Evolutionary conservation across 2,888 invertebrate species (phyloP), one percentile per base, ranked within the genome.

Genomic region (Orthonychiurus folsomi): DNA sequence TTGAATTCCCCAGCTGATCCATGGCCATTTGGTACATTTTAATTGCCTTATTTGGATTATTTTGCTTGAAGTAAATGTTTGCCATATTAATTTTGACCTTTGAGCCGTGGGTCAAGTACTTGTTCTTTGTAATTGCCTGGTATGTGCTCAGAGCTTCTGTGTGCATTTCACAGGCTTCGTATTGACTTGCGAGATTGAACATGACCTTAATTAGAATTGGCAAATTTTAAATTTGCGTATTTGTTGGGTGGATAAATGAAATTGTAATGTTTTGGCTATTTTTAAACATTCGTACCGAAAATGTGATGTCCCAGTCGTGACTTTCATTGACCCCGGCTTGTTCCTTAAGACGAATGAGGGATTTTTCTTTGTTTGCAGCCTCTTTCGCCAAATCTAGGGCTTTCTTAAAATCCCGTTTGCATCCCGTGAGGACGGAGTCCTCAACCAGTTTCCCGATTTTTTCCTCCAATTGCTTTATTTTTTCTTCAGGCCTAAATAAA

Each of bases 11-110:
- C 2, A 84, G 79, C 78, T 97, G 97, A 79, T 99, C 99, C 68
- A 99, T 81, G 0, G 97, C 96, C 97, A 97, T 99, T 73, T 96
- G 84, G 76, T 95, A 99, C 82, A 94, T 86, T 80, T 99, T 99
- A 63, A 99, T 85, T 0, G 97, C 96, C 79, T 95, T 93, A 18
- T 89, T 86, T 75, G 89, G 93, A 74, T 91, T 85, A 69, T 92
- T 93, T 83, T 94, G 89, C 79, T 89, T 90, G 74, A 91, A 92
- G 78, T 94, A 93, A 74, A 99, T 93, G 76, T 97, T 97, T 1
- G 96, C 97, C 88, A 99, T 96, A 77, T 99, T 99, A 0, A 97
- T 87, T 81, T 94, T 93, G 9, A 96, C 80, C 66, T 94, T 84
- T 74, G 93, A 90, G 50, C 93, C 92, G 76, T 95, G 94, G 56